A percentile compares a stretch with the other conserved stretches of the same genome.
Evolutionary conservation across 2,113 vertebrate genomes (phyloP).

Genomic region (Heteronetta atricapilla): DNA sequence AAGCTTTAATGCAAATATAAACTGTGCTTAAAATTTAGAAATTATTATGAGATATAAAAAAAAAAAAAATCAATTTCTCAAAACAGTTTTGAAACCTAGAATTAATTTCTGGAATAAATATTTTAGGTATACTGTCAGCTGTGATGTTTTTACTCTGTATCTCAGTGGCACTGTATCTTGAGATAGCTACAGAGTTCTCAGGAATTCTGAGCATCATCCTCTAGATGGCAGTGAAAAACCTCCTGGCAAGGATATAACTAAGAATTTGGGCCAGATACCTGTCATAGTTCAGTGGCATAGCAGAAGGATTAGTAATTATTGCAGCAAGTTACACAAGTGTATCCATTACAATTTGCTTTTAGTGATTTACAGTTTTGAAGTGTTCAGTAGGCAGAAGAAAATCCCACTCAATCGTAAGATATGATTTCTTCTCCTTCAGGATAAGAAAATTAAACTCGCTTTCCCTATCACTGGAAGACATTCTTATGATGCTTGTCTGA

Average conservation of each 20-base stretch:
- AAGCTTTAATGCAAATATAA: background rate
- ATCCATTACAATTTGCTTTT: background rate
- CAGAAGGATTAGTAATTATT: background rate
- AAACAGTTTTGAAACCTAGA: background rate
- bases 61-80: background rate
- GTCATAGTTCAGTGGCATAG: background rate
- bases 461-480: background rate
- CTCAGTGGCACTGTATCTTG: background rate
- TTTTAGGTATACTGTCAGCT: background rate
- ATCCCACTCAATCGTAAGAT: background rate
- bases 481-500: background rate
- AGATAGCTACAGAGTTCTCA: background rate
- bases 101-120: background rate
- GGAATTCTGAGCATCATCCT: slow-evolving; percentile 15
- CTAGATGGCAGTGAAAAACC: slow-evolving; percentile 67
- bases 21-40: background rate
- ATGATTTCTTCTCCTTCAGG: background rate
- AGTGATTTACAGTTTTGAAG: background rate
- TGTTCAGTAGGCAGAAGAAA: background rate
- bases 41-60: background rate
- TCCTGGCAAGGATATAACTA: background rate
- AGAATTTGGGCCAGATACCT: background rate
- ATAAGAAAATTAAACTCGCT: background rate
- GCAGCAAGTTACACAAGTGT: background rate
- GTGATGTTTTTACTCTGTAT: background rate